Evolutionary conservation across 2,797 vertebrate species (phyloP).

Genomic region (Artibeus jamaicensis): DNA sequence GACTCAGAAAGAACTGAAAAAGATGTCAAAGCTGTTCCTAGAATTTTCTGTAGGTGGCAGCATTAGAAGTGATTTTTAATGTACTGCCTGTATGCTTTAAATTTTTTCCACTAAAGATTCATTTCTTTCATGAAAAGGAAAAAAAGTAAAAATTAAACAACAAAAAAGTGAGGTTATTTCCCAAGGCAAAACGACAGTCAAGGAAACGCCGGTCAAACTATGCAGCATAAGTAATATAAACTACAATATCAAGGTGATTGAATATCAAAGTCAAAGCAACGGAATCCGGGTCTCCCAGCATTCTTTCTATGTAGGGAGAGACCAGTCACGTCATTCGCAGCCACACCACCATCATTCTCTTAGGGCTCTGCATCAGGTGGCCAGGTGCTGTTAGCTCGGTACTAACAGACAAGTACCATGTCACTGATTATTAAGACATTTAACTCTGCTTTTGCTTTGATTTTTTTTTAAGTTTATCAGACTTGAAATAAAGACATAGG

Average conservation of each 20-base stretch:
- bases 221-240: background rate
- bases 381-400: background rate
- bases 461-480: background rate
- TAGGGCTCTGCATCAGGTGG: background rate
- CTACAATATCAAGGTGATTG: background rate
- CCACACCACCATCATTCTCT: background rate
- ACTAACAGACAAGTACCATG: background rate
- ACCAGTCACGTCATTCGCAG: background rate
- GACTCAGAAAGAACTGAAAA: background rate
- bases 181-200: background rate
- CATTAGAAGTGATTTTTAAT: constrained; percentile 34
- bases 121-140: background rate
- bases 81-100: background rate
- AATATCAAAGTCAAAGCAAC: background rate
- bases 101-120: background rate
- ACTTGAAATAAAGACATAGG: background rate
- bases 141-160: background rate
- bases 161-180: background rate
- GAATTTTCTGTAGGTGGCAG: constrained; percentile 34
- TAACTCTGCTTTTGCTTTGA: background rate
- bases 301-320: background rate
- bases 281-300: background rate
- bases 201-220: background rate
- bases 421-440: background rate
- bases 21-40: background rate